phyloP scores from a whole-genome alignment of 2,888 invertebrate genomes.

The Eristalis arbustorum region DNA sequence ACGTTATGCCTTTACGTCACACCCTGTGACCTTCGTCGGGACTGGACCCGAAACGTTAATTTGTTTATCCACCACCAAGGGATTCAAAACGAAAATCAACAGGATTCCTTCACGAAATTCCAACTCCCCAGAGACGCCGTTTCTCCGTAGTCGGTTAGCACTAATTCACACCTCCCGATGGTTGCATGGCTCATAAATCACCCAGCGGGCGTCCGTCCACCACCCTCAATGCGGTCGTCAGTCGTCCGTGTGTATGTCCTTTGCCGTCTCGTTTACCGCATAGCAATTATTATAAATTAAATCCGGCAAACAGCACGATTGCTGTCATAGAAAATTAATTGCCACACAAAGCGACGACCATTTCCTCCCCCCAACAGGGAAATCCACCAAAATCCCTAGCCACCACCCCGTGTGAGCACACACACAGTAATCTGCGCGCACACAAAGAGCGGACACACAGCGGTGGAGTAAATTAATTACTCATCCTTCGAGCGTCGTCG shows the following conservation, averaged over 20 bases:
- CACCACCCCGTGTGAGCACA: too few species aligned
- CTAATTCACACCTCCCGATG: slow-evolving; percentile 13
- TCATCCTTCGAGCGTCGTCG: not conserved
- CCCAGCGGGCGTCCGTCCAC: not conserved
- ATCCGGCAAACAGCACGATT: slow-evolving; percentile 48
- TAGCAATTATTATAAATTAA: slow-evolving; percentile 50
- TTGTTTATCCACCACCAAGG: not conserved
- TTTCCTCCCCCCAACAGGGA: slow-evolving; percentile 8
- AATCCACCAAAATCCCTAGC: not conserved
- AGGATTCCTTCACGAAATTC: not conserved
- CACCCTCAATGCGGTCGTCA: not conserved
- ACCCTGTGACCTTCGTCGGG: not conserved
- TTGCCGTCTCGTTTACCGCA: slow-evolving; percentile 22
- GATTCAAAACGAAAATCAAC: slow-evolving; percentile 1
- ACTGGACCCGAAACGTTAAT: not conserved
- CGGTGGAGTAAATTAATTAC: slow-evolving; percentile 39
- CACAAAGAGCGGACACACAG: slow-evolving; percentile 4
- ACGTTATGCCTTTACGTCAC: not conserved
- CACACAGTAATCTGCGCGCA: too few species aligned
- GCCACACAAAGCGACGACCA: slow-evolving; percentile 9
- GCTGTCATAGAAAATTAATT: slow-evolving; percentile 48
- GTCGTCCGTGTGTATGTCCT: slow-evolving; percentile 3
- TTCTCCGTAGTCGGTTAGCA: not conserved
- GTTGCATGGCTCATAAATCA: slow-evolving; percentile 15
- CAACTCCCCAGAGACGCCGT: not conserved